Conservation (phyloP, 2,113 vertebrate species). For the Paramisgurnus dabryanus region DNA sequence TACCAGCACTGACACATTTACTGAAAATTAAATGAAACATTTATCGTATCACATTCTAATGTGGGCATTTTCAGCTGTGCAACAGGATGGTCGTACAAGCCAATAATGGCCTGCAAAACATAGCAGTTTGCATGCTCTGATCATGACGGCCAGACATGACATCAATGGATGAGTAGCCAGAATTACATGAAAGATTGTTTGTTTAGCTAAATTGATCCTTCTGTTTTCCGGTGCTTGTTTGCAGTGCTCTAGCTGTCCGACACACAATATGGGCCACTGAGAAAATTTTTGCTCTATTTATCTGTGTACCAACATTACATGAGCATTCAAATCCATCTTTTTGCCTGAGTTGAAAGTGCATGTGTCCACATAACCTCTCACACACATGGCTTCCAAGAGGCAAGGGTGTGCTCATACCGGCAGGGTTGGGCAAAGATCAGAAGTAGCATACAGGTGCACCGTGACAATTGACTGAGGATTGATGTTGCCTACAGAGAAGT, state of each 20-base stretch:
- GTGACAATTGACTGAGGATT: constrained; percentile 69
- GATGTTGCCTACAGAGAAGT: constrained; percentile 62
- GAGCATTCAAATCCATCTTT: constrained; percentile 39
- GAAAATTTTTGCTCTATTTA: constrained; percentile 52
- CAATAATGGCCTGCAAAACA: constrained; percentile 33
- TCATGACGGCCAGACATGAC: constrained; percentile 80
- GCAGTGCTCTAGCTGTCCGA: constrained; percentile 22
- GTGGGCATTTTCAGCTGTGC: constrained; percentile 11
- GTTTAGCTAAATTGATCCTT: constrained; percentile 91
- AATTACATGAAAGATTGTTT: constrained; percentile 90
- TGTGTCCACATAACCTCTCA: constrained; percentile 25
- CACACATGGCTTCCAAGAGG: constrained; percentile 21
- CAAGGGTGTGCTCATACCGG: constrained; percentile 20
- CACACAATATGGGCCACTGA: constrained; percentile 31
- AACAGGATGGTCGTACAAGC: constrained; percentile 41
- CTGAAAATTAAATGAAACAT: too few species aligned
- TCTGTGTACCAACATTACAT: constrained; percentile 7
- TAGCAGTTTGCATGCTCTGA: not conserved
- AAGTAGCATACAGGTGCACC: constrained; percentile 77
- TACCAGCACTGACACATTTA: too few species aligned
- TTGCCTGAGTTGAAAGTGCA: constrained; percentile 6
- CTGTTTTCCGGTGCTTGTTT: constrained; percentile 43
- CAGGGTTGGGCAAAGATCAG: constrained; percentile 68
- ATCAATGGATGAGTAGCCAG: constrained; percentile 92
- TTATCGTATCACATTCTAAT: too few species aligned